These are phyloP conservation scores for Gymnarchus niloticus DNA, from an alignment of 2,113 vertebrate species.

Conservation along the genomic window DNA sequence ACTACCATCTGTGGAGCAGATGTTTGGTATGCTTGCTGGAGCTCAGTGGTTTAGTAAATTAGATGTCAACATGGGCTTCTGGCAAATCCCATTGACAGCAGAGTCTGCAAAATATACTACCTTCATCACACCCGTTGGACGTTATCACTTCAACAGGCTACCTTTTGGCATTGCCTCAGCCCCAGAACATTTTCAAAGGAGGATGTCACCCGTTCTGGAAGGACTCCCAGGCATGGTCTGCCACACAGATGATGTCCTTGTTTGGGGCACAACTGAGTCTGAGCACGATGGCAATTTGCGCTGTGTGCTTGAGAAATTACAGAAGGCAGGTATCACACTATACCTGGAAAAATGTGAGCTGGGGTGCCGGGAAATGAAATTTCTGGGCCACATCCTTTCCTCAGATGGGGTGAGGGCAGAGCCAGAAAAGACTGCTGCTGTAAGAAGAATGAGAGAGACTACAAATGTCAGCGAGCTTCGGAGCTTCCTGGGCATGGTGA, in stretches of 20 bases:
- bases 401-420: background rate
- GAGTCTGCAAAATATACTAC: background rate
- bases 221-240: too few relatives aligned
- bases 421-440: background rate
- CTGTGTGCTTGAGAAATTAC: too few relatives aligned
- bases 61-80: background rate
- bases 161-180: background rate
- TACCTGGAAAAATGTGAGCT: background rate
- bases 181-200: background rate
- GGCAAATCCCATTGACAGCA: background rate
- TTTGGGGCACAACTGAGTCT: too few relatives aligned
- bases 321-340: background rate
- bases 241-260: too few relatives aligned
- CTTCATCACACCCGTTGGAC: background rate
- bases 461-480: background rate
- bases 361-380: background rate
- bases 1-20: background rate
- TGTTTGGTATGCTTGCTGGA: background rate
- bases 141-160: background rate
- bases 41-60: background rate
- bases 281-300: too few relatives aligned
- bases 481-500: background rate
- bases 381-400: background rate
- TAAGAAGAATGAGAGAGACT: background rate
- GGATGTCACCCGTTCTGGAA: too few relatives aligned